A percentile compares a stretch with the other conserved stretches of the same genome.
Evolutionary conservation across 92 coral and sea anemone species (phyloP).

Genomic region (Porites rus): DNA sequence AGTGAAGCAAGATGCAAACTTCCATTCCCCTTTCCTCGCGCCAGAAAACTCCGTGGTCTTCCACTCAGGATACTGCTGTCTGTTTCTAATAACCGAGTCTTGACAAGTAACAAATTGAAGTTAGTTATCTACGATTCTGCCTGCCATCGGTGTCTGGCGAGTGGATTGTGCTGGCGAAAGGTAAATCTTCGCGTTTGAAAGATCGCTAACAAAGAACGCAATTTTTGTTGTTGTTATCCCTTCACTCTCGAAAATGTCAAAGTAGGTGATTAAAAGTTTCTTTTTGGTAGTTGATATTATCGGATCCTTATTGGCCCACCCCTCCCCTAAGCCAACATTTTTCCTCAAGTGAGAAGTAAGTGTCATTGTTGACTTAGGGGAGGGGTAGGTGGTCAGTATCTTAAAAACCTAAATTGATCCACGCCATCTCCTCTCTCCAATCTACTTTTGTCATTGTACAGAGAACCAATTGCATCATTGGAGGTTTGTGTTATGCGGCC

Average conservation of each 20-base stretch:
- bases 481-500: constrained; percentile 78
- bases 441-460: neutral
- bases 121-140: constrained; percentile 83
- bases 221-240: neutral
- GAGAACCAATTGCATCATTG: constrained; percentile 80
- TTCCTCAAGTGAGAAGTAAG: no score
- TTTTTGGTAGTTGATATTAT: no score
- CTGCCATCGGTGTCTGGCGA: constrained; percentile 72
- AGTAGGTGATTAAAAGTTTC: no score
- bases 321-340: no score
- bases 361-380: no score
- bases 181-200: constrained; percentile 22
- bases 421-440: neutral
- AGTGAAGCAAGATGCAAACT: constrained; percentile 80
- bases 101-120: constrained; percentile 72
- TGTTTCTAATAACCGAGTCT: constrained; percentile 75
- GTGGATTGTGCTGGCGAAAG: constrained; percentile 80
- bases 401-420: no score
- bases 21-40: constrained; percentile 66
- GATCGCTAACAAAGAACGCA: no score
- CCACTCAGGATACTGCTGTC: constrained; percentile 69
- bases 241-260: neutral
- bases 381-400: no score
- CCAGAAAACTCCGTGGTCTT: constrained; percentile 66
- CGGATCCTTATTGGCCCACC: no score